Evolutionary conservation across 2,797 vertebrate species (phyloP), one percentile per base, ranked within the genome.

Genomic region (Muscicapa striata): DNA sequence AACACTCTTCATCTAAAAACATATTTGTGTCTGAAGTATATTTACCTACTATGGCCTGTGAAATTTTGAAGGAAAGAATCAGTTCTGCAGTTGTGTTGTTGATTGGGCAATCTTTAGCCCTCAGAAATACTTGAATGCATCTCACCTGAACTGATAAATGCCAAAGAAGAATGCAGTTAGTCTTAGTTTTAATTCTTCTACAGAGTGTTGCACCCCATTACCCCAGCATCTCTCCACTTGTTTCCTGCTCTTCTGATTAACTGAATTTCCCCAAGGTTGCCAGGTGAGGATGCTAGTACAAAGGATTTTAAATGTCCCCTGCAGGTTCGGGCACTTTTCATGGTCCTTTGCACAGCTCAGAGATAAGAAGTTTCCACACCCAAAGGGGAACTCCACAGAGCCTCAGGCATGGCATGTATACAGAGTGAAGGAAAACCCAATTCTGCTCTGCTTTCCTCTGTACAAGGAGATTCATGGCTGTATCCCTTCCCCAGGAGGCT

Each of bases 1-100:
- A 94, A 79, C 77, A 67, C 45, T 81, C 41, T 85, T 80, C 11
- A 18, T 89, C 70, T 86, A 84, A 93, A 94, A 91, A 49, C 11
- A 1, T 86, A 58, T 91, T 94, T 94, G 70, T 90, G 59, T 95
- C 80, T 93, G 74, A 94, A 95, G 22, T 96, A 73, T 69, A 94
- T 95, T 96, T 94, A 86, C 54, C 11, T 58, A 58, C 54, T 52
- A 52, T 36, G 58, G 62, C 66, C 76, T 64, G 32, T 21, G 40
- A 84, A 43, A 36, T 81, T 89, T 69, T 72, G 66, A 85, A 83
- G 55, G 54, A 70, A 87, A 62, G 30, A 68, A 46, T 87, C 10
- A 15, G 19, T 72, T 87, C 55, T 87, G 45, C 29, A 43, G 24
- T 66, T 82, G 23, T 69, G 27, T 23, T 83, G 46, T 72, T 61